phyloP scores from a whole-genome alignment of 2,113 vertebrate species.

The Halichoerus grypus region DNA sequence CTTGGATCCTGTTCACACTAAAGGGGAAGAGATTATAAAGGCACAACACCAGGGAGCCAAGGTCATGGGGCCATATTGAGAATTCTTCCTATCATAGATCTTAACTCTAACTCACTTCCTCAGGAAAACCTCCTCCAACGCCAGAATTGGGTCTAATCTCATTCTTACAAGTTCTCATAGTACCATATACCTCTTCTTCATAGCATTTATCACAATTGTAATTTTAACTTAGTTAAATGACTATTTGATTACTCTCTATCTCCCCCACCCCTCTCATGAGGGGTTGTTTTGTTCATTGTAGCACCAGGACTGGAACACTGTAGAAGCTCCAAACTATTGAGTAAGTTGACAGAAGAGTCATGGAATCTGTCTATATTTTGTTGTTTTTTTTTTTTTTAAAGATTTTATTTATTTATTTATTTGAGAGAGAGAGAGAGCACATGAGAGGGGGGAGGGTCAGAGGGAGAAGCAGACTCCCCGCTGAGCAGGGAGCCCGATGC shows the following conservation, averaged over 20 bases:
- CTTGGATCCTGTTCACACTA: neutral
- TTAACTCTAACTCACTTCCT: neutral
- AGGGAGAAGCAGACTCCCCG: too few relatives aligned
- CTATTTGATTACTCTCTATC: neutral
- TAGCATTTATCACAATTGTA: neutral
- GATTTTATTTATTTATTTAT: too few relatives aligned
- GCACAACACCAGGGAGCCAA: neutral
- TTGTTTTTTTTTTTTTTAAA: neutral
- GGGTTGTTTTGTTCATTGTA: neutral
- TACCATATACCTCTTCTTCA: neutral
- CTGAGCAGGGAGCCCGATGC: too few relatives aligned
- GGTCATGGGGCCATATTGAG: neutral
- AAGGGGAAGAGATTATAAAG: neutral
- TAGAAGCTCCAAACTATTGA: slow-evolving; percentile 2
- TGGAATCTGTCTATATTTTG: neutral
- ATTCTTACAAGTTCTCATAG: neutral
- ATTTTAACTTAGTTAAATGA: slow-evolving; percentile 20
- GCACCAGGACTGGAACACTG: neutral
- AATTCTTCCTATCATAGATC: neutral
- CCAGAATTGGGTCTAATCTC: neutral
- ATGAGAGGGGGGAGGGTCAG: too few relatives aligned
- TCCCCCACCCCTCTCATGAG: neutral
- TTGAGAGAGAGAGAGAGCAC: too few relatives aligned
- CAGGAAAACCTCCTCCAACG: neutral
- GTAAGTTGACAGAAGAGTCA: neutral